Evolutionary conservation across 2,888 invertebrate species (phyloP).

Genomic region (Dendrolimus houi): DNA sequence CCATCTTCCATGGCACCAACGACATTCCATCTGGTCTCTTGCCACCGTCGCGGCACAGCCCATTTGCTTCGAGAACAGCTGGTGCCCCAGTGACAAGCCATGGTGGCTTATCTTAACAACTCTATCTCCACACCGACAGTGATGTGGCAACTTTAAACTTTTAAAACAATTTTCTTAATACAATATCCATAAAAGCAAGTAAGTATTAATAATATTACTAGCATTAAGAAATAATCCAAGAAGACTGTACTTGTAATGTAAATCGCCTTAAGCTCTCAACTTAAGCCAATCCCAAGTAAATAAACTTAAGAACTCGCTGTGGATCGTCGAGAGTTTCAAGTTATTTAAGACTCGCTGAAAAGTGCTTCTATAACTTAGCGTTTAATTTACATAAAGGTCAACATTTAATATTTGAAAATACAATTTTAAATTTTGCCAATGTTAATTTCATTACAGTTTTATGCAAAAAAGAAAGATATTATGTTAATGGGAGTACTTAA

Average conservation of each 20-base stretch:
- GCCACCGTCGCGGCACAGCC: too few species aligned
- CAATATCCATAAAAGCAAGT: too few species aligned
- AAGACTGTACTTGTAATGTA: background rate
- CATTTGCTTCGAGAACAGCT: too few species aligned
- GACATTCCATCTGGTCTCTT: too few species aligned
- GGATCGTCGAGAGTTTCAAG: background rate
- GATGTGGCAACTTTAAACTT: too few species aligned
- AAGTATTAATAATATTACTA: too few species aligned
- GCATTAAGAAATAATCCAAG: too few species aligned
- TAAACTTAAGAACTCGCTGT: background rate
- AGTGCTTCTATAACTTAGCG: background rate
- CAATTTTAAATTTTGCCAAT: background rate
- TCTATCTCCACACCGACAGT: too few species aligned
- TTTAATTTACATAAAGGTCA: background rate
- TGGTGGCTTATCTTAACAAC: too few species aligned
- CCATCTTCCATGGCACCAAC: too few species aligned
- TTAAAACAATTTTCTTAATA: too few species aligned
- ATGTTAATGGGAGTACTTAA: background rate
- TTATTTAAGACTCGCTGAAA: background rate
- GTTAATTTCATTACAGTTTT: background rate
- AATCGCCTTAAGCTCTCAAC: background rate
- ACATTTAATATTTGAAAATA: background rate
- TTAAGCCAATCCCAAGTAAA: background rate
- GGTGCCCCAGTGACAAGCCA: too few species aligned
- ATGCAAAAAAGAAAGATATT: background rate